These are phyloP conservation scores for Actinia tenebrosa DNA, from an alignment of 64 coral and sea anemone species.

Conservation along the genomic window DNA sequence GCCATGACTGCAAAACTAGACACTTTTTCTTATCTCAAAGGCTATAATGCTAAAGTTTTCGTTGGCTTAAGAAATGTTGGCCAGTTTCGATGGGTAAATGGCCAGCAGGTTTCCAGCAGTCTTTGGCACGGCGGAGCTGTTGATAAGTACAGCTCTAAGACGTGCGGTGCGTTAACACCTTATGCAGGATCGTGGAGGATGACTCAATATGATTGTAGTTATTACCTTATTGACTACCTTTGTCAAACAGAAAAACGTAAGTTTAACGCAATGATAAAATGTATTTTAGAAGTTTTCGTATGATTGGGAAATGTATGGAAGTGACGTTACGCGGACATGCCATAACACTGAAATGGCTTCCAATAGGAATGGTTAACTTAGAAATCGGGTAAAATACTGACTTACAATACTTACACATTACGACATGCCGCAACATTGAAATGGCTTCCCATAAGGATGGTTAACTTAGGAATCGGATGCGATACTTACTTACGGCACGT, in stretches of 20 bases:
- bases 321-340: too few species aligned
- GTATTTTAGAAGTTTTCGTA: too few species aligned
- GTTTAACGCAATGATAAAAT: neutral
- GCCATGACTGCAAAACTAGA: neutral
- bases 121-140: conserved; percentile 16
- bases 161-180: neutral
- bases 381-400: too few species aligned
- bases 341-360: neutral
- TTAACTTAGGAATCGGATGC: too few species aligned
- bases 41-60: neutral
- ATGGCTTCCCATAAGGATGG: too few species aligned
- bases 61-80: conserved; percentile 22
- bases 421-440: too few species aligned
- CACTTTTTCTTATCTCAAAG: neutral
- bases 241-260: conserved; percentile 36
- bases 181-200: neutral
- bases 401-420: too few species aligned
- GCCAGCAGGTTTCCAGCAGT: neutral
- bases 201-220: neutral
- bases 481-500: too few species aligned
- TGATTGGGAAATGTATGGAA: too few species aligned
- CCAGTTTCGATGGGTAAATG: conserved; percentile 25
- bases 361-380: too few species aligned
- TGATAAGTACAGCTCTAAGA: neutral
- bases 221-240: neutral